A percentile compares a stretch with the other conserved stretches of the same genome.
Evolutionary conservation across 2,113 vertebrate species (phyloP).

Genomic region (Tychaedon coryphoeus): DNA sequence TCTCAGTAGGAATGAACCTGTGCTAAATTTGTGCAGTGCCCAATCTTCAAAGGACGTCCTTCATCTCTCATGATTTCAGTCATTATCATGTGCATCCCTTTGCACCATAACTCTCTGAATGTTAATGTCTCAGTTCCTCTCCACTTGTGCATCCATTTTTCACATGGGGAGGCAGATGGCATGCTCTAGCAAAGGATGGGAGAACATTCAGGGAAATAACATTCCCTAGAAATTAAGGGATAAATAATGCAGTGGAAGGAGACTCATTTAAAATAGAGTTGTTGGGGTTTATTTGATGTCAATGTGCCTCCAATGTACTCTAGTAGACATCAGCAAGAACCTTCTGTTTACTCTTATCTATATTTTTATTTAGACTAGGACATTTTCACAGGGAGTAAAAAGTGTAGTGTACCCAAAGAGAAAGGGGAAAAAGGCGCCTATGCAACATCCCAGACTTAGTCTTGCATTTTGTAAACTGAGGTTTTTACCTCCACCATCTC

Average conservation of each 20-base stretch:
- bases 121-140: not conserved
- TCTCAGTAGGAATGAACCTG: not conserved
- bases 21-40: not conserved
- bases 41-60: not conserved
- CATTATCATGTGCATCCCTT: not conserved
- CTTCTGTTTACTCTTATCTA: not conserved
- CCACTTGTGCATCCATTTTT: not conserved
- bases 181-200: not conserved
- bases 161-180: not conserved
- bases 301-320: not conserved
- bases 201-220: not conserved
- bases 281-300: not conserved
- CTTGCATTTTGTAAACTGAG: not conserved
- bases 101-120: not conserved
- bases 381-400: not conserved
- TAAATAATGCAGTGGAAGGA: not conserved
- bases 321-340: not conserved
- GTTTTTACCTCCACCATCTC: not conserved
- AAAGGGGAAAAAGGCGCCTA: not conserved
- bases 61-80: not conserved
- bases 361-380: not conserved
- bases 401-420: not conserved
- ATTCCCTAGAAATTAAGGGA: not conserved
- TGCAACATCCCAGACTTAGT: not conserved
- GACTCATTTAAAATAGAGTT: not conserved